Base-by-base conservation (phyloP, 2,797 vertebrate genomes). In the Pipistrellus kuhlii region DNA sequence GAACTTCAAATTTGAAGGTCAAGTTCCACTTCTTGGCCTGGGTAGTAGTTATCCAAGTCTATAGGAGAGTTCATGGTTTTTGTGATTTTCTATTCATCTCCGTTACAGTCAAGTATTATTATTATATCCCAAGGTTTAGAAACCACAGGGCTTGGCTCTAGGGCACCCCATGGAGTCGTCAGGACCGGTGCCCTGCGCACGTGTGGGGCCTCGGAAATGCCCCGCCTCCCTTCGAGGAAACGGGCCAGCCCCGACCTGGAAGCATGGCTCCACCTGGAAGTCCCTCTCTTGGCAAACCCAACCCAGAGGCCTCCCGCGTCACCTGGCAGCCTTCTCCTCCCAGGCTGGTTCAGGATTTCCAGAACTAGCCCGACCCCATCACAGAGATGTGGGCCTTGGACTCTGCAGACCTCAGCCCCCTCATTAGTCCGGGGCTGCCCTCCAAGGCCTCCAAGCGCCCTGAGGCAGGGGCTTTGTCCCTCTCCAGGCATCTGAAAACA, bases 101-200 rank as follows among this genome's bases (percentile, higher is more conserved):
- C 9, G 25, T 14, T 14, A 71, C 35, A 57, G 80, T 30, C 62
- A 15, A 25, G 64, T 25, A 6, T 21, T 13, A 11, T 53, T 55
- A 51, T 18, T 30, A 48, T 20, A 62, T 20, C 48, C 46, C 51
- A 44, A 25, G 48, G 14, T 27, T 55, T 15, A 66, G 21, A n/a
- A 27, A 17, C 46, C 41, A 10, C 23, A 0, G 0, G 38, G n/a
- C 51, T 17, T 15, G 68, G 64, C 15, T 2, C 44, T 21, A 18
- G 2, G 51, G 48, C 1, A 11, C 8, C 14, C 66, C 13, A 2
- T 0, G n/a, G 35, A 41, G 25, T 2, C 13, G 20, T 4, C 15
- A 20, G 15, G 57, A 27, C 8, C n/a, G 30, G 30, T 3, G 21
- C 23, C 30, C 23, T 3, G 77, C 18, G 23, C 15, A 3, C 13